These are phyloP conservation scores for Hylyphantes graminicola DNA, from an alignment of 1,140 invertebrate genomes.

Conservation along the genomic window DNA sequence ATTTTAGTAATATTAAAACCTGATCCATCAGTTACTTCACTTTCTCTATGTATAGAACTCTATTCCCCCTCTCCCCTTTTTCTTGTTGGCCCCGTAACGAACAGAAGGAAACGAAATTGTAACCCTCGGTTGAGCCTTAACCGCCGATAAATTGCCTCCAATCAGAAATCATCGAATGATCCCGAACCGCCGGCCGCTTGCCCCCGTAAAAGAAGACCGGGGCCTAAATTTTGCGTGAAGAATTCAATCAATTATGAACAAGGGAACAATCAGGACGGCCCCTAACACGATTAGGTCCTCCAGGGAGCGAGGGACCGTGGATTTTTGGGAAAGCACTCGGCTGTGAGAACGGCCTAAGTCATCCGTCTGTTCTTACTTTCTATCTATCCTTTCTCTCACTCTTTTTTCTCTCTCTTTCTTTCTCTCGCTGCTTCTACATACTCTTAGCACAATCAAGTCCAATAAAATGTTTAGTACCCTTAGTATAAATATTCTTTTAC, in stretches of 20 bases:
- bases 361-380: slow-evolving; percentile 10
- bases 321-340: too few relatives aligned
- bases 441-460: not conserved
- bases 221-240: slow-evolving; percentile 56
- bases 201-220: slow-evolving; percentile 10
- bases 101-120: slow-evolving; percentile 47
- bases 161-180: slow-evolving; percentile 51
- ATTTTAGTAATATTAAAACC: too few relatives aligned
- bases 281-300: slow-evolving; percentile 51
- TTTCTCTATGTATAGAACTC: too few relatives aligned
- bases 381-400: not conserved
- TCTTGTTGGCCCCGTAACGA: slow-evolving; percentile 33
- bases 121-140: slow-evolving; percentile 53
- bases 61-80: not conserved
- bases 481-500: too few relatives aligned
- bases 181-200: slow-evolving; percentile 29
- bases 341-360: not conserved
- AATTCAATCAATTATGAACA: slow-evolving; percentile 56
- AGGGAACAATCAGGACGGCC: slow-evolving; percentile 42
- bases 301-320: slow-evolving; percentile 33
- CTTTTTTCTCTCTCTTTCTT: not conserved
- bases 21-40: too few relatives aligned
- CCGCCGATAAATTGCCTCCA: slow-evolving; percentile 50
- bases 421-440: not conserved
- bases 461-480: not conserved